Evolutionary conservation across 2,888 invertebrate species (phyloP), one percentile per base, ranked within the genome.

Genomic region (Caenorhabditis imperialis): DNA sequence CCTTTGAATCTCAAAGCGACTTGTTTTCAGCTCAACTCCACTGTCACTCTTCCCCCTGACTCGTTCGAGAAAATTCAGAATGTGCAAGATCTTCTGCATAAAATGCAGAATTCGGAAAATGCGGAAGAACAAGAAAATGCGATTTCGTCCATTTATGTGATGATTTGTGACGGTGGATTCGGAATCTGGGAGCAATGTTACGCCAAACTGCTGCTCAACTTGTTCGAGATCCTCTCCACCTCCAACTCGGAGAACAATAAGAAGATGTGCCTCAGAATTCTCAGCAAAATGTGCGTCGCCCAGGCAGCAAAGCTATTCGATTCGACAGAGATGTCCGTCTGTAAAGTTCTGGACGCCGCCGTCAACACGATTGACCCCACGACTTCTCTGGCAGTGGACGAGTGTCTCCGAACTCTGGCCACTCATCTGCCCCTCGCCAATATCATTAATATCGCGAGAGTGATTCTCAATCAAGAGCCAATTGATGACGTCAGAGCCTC

Each of bases 261-360:
- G 45, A 58, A 58, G 8, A 53, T 73, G 54, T 65, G 62, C 7
- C 38, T 73, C 3, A 42, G 72, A 38, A 62, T 73, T 37, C 38
- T 73, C 8, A 50, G 53, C 1, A 73, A 65, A 14, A 58, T 65
- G 57, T 73, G 72, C 40, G 55, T 45, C 16, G 58, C 57, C 0
- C 72, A 73, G 23, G 72, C 72, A 4, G 45, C 72, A 3, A 63
- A 54, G 37, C 51, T 73, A 12, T 73, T 73, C 47, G 63, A 73
- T 42, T 73, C 63, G 10, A 53, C 72, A 4, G 72, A 73, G 50
- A 63, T 73, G 50, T 63, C 63, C 7, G 72, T 73, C 14, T 73
- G 72, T 33, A 73, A 73, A 45, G 72, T 73, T 3, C 50, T 71
- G 3, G 71, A 71, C 22, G 61, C 62, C 7, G 71, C 71, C 7